Conservation (phyloP, 1,140 invertebrate genomes). For the Drosophila busckii region DNA sequence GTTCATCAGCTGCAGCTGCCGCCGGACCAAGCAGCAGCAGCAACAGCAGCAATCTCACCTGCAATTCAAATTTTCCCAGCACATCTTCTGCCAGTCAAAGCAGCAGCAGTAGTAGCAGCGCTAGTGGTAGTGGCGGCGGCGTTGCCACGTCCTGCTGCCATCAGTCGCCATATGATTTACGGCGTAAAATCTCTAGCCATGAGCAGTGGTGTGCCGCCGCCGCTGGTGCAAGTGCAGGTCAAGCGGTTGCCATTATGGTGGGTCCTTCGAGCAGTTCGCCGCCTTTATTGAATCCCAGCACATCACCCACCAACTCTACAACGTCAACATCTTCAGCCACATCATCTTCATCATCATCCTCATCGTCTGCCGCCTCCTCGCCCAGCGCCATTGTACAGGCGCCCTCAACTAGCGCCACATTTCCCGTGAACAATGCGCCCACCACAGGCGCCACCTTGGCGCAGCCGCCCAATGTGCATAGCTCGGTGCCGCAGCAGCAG, state of each 20-base stretch:
- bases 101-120: slow-evolving; percentile 61
- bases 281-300: slow-evolving; percentile 54
- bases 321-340: slow-evolving; percentile 42
- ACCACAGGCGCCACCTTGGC: slow-evolving; percentile 72
- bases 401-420: slow-evolving; percentile 71
- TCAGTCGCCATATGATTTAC: slow-evolving; percentile 91
- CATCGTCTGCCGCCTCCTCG: slow-evolving; percentile 57
- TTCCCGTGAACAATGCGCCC: slow-evolving; percentile 72
- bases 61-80: slow-evolving; percentile 35
- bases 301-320: slow-evolving; percentile 56
- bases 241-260: slow-evolving; percentile 44
- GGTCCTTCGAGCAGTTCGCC: slow-evolving; percentile 63
- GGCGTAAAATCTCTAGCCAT: slow-evolving; percentile 88
- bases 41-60: slow-evolving; percentile 28
- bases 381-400: slow-evolving; percentile 78
- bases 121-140: too few species aligned
- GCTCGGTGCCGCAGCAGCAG: slow-evolving; percentile 78
- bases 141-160: slow-evolving; percentile 81
- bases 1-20: slow-evolving; percentile 8
- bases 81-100: slow-evolving; percentile 40
- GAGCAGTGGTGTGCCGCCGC: slow-evolving; percentile 79
- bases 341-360: slow-evolving; percentile 45
- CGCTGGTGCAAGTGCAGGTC: slow-evolving; percentile 23
- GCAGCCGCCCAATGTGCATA: slow-evolving; percentile 78
- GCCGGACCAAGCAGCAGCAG: slow-evolving; percentile 27